Conservation (phyloP, 2,888 invertebrate species). For the Pocota personata region DNA sequence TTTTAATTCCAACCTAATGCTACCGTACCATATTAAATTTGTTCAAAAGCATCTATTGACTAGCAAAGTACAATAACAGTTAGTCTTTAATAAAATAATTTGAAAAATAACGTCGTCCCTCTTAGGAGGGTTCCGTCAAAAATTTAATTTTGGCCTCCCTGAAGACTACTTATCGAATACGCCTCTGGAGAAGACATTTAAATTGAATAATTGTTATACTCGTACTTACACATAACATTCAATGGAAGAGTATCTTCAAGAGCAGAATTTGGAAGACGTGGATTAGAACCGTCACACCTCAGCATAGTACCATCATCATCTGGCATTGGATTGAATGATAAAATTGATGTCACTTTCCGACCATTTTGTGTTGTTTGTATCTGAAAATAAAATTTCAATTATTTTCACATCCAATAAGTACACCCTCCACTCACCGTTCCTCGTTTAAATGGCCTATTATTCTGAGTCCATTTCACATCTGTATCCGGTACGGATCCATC, state of each 20-base stretch:
- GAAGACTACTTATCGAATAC: no score
- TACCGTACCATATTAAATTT: no score
- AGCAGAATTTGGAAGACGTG: conserved; percentile 88
- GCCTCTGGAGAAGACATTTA: not conserved
- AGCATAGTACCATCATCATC: conserved; percentile 93
- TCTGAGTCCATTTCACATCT: conserved; percentile 92
- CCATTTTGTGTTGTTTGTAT: conserved; percentile 87
- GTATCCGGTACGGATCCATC: conserved; percentile 94
- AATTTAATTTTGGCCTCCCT: no score
- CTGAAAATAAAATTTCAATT: conserved; percentile 80
- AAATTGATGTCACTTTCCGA: conserved; percentile 89
- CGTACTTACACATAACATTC: conserved; percentile 94
- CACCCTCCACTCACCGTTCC: conserved; percentile 86
- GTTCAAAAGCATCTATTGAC: no score
- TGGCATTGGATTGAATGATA: conserved; percentile 91
- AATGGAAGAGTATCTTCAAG: conserved; percentile 92
- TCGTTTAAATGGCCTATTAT: conserved; percentile 89
- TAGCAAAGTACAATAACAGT: no score
- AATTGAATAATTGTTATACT: not conserved
- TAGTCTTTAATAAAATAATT: no score
- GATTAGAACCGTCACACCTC: conserved; percentile 94
- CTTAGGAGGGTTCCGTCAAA: no score
- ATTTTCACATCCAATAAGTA: not conserved
- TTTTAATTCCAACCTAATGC: no score
- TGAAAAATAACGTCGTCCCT: no score